Evolutionary conservation across 1,140 invertebrate genomes (phyloP), one percentile per base, ranked within the genome.

Genomic region (Drosophila bocqueti): DNA sequence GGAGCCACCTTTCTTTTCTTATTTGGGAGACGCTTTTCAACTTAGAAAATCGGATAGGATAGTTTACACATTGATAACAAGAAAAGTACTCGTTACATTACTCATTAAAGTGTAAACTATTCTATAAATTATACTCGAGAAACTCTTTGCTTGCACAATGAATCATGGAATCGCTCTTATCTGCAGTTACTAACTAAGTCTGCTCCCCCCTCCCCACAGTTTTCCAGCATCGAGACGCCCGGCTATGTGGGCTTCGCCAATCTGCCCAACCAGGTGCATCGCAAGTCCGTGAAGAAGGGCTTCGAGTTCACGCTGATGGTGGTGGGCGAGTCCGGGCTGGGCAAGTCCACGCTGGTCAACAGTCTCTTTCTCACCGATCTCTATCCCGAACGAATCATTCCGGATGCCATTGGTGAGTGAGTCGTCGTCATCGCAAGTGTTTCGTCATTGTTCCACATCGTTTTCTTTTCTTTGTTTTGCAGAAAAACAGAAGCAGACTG

Each of bases 271-370:
- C 98, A 99, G 94, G 98, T 99, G 5, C 97, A 98, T 93, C 95
- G 98, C 59, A 99, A 99, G 93, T 98, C 98, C 15, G 98, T 99
- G 16, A 99, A 99, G 93, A 98, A 98, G 93, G 98, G 98, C 21
- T 99, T 99, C 93, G 98, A 99, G 93, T 99, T 99, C 93, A 99
- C 98, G 2, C 93, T 99, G 0, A 99, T 99, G 98, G 98, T 99
- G 49, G 98, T 99, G 29, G 98, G 98, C 36, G 98, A 99, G 93
- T 98, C 97, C 83, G 99, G 99, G 2, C 93, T 99, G 29, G 99
- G 99, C 24, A 99, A 99, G 94, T 99, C 98, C 0, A 99, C 99
- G 8, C 94, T 99, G 66, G 98, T 99, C 43, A 99, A 99, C 93
- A 98, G 98, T 62, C 94, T 99, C n/a, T 99, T 99, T 93, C 94